Base-by-base conservation (phyloP, 2,113 vertebrate species). In the Cnemophilus loriae region DNA sequence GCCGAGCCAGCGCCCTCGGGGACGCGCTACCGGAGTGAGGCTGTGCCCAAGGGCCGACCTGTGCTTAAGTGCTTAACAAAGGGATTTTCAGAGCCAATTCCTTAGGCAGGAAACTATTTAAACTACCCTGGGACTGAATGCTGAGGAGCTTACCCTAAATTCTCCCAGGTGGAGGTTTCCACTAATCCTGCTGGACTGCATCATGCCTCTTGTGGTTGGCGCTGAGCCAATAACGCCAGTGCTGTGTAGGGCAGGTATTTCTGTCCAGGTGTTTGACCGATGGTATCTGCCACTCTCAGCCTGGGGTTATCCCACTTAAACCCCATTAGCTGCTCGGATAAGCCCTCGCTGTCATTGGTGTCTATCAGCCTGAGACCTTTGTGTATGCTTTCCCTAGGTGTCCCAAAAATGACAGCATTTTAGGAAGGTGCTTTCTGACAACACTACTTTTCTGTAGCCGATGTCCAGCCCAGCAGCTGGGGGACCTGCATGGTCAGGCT, bases 31-130 rank as follows among this genome's bases (percentile, higher is more conserved):
- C 7, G 0, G 0, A 44, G 7, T 1, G 35, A 44, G 47, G 67
- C 79, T 5, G 41, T 28, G 79, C 83, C 93, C 81, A 7, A 37
- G 63, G 65, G 55, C 55, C 0, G 16, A 75, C 64, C 87, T 91
- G 83, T 16, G n/a, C 27, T 94, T 92, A 93, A 95, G 84, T 27
- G 77, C 91, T 93, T 95, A 95, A 91, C 84, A 39, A 37, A 74
- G 56, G 69, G 89, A 93, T 96, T 96, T 96, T 84, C 60, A 16
- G 77, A 87, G 87, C 28, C 80, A 55, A 94, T 78, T 73, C 73
- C 35, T 94, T 95, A 95, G 78, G 84, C 23, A 87, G 80, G 89
- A 95, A 96, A 89, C 68, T 94, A 95, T 94, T 95, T 91, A 84
- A 96, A 93, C 84, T 89, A 89, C 52, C 60, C 50, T 59, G 77